Conservation (phyloP, 1,140 invertebrate genomes). For the Caenorhabditis remanei region DNA sequence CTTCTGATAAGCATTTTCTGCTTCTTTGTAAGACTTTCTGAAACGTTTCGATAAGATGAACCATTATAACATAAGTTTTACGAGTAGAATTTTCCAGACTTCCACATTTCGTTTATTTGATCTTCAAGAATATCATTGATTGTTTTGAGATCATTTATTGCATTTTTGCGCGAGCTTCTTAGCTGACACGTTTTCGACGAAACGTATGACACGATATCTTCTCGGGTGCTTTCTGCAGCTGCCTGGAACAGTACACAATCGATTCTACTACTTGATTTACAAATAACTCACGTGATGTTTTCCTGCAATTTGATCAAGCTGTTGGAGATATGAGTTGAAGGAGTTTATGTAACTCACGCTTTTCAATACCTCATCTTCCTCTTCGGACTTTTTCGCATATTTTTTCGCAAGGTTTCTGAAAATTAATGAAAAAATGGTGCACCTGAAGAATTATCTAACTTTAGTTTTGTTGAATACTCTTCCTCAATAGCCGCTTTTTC, state of each 20-base stretch:
- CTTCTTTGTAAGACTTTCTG: constrained; percentile 27
- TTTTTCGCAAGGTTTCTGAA: constrained; percentile 29
- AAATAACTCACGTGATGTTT: background rate
- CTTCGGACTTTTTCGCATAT: constrained; percentile 37
- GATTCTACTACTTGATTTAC: background rate
- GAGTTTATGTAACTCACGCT: background rate
- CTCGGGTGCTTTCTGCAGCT: constrained; percentile 6
- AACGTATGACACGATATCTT: constrained; percentile 1
- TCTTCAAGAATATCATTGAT: constrained; percentile 10
- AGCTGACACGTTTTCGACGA: constrained; percentile 28
- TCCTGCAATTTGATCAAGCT: constrained; percentile 27
- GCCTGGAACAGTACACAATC: background rate
- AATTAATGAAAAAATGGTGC: background rate
- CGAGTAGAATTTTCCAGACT: constrained; percentile 17
- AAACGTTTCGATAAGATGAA: background rate
- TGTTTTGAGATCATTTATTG: constrained; percentile 25
- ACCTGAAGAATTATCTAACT: background rate
- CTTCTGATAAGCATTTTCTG: constrained; percentile 35
- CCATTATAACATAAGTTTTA: background rate
- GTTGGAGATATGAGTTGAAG: constrained; percentile 15
- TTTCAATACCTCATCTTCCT: constrained; percentile 27
- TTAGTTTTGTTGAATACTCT: constrained; percentile 26
- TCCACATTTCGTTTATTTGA: constrained; percentile 43
- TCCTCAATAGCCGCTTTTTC: constrained; percentile 43
- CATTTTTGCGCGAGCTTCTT: constrained; percentile 28